Evolutionary conservation across 2,113 vertebrate species (phyloP), one percentile per base, ranked within the genome.

Genomic region (Trinectes maculatus): DNA sequence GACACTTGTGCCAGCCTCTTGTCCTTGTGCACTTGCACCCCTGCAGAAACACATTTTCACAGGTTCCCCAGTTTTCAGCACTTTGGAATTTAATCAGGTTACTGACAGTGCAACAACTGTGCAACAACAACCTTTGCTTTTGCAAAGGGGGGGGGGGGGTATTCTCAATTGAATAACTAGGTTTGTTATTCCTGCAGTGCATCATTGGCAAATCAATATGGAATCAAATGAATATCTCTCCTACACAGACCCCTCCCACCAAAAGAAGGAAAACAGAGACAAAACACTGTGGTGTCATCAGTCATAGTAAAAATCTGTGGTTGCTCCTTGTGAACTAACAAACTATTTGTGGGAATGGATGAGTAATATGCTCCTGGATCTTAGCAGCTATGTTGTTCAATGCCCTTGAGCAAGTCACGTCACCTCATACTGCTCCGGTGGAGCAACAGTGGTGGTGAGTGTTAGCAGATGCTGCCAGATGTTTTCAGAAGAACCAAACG

Each of bases 321-420:
- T 63, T 71, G 58, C 62, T n/a, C n/a, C n/a, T 80, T 28, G 2
- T 18, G 44, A 74, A 76, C 77, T 70, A 81, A 49, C 66, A 83
- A 83, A 73, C 64, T 80, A 22, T 44, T 22, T 80, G 85, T 70
- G 83, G 71, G 77, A 83, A 82, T 77, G 75, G 82, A 85, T 81
- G 81, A 80, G 67, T 66, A 76, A 80, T 79, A 74, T 56, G 76
- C 72, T 79, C 36, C 16, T 18, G 18, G 48, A 37, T 28, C 67
- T 59, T 24, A 64, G 67, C 73, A 64, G 72, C 77, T 79, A 79
- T 76, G 72, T 75, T 77, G 61, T 73, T 58, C 69, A 54, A 61
- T 84, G 83, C 78, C 80, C 83, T 89, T 89, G 80, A 88, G 82
- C 84, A 86, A 89, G 84, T 84, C 82, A 87, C 84, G 86, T 85